Evolutionary conservation across 2,797 vertebrate genomes (phyloP).

Genomic region (Peromyscus nudipes): DNA sequence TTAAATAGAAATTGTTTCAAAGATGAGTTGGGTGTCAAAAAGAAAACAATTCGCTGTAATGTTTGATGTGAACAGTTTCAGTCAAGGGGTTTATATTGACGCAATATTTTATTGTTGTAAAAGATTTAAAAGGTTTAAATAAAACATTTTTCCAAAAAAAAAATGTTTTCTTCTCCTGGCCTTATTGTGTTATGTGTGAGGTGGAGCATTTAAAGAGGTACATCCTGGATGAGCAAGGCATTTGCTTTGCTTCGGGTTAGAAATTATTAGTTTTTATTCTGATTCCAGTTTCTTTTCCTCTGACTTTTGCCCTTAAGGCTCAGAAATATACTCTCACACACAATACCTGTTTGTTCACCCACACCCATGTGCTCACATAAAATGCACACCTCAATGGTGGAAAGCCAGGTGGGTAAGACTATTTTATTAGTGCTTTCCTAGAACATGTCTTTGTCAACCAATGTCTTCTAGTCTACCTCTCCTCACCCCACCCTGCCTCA

Average conservation of each 20-base stretch:
- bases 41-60: conserved; percentile 91
- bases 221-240: background rate
- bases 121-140: conserved; percentile 88
- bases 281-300: conserved; percentile 64
- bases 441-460: background rate
- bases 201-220: background rate
- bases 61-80: conserved; percentile 91
- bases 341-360: background rate
- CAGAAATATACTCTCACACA: conserved; percentile 7
- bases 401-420: background rate
- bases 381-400: background rate
- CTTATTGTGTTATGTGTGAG: conserved; percentile 69
- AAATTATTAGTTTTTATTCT: conserved; percentile 74
- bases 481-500: background rate
- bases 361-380: background rate
- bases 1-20: conserved; percentile 90
- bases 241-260: conserved; percentile 67
- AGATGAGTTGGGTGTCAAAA: conserved; percentile 92
- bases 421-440: background rate
- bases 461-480: background rate
- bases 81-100: conserved; percentile 89
- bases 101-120: conserved; percentile 92
- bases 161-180: conserved; percentile 53
- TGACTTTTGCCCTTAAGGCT: conserved; percentile 59
- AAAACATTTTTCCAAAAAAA: conserved; percentile 90